Evolutionary conservation across 1,140 invertebrate genomes (phyloP).

Genomic region (Callitettix versicolor): DNA sequence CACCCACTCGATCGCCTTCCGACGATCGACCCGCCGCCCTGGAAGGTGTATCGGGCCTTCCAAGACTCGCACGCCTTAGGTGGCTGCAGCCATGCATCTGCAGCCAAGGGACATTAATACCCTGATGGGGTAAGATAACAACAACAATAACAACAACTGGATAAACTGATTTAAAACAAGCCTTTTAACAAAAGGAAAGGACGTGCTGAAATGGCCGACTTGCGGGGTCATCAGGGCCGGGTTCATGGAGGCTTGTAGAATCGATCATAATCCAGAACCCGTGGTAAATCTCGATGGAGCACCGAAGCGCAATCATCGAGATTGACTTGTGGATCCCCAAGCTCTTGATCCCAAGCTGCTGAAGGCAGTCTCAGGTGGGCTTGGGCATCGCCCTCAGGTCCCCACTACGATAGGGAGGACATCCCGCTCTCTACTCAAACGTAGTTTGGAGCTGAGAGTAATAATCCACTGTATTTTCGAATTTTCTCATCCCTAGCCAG

Average conservation of each 20-base stretch:
- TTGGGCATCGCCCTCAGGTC: slow-evolving; percentile 28
- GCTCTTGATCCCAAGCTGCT: slow-evolving; percentile 21
- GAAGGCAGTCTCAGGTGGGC: slow-evolving; percentile 20
- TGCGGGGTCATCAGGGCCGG: background rate
- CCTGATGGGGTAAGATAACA: background rate
- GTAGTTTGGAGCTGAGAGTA: slow-evolving; percentile 10
- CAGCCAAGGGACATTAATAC: background rate
- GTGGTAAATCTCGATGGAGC: background rate
- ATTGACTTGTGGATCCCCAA: slow-evolving; percentile 23
- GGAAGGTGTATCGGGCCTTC: background rate
- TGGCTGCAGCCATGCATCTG: no score
- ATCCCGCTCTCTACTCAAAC: slow-evolving; percentile 7
- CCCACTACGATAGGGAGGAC: slow-evolving; percentile 29
- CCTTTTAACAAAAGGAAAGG: background rate
- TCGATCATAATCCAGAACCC: background rate
- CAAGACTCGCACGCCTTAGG: background rate
- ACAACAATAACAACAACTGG: no score
- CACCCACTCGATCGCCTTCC: background rate
- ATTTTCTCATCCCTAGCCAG: slow-evolving; percentile 5
- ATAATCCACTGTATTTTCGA: background rate
- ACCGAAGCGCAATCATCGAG: slow-evolving; percentile 9
- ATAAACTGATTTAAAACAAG: no score
- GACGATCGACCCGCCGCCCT: background rate
- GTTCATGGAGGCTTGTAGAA: background rate
- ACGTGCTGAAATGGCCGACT: background rate